phyloP scores from a whole-genome alignment of 2,888 invertebrate genomes.

The Nezara viridula region DNA sequence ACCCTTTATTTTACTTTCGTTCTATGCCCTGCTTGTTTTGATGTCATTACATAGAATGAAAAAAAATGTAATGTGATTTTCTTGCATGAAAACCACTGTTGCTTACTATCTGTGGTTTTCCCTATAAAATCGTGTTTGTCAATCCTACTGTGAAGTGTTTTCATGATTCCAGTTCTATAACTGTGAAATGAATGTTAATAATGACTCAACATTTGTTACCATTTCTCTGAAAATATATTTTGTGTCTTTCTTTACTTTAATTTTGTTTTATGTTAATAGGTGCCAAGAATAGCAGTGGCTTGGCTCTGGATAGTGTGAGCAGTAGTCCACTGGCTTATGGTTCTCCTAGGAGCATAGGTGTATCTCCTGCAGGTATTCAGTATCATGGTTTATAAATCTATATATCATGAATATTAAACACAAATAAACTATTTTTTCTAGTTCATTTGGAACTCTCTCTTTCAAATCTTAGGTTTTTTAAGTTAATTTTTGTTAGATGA shows the following conservation, averaged over 20 bases:
- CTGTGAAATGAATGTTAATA: not conserved
- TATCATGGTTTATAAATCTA: conserved; percentile 64
- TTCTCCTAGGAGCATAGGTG: conserved; percentile 73
- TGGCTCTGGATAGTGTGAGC: conserved; percentile 70
- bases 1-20: conserved; percentile 34
- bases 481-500: too few species aligned
- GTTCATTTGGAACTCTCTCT: too few species aligned
- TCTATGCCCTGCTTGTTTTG: conserved; percentile 39
- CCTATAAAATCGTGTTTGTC: not conserved
- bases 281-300: conserved; percentile 61
- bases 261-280: conserved; percentile 58
- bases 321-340: conserved; percentile 73
- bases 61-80: conserved; percentile 9
- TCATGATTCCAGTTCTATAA: not conserved
- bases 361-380: conserved; percentile 72
- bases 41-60: conserved; percentile 28
- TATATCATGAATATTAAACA: not conserved
- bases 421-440: not conserved
- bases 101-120: conserved; percentile 45
- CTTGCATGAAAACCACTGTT: conserved; percentile 54
- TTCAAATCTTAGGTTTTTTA: too few species aligned
- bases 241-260: not conserved
- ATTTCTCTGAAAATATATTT: not conserved
- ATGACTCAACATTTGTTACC: not conserved
- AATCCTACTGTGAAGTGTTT: not conserved